A percentile compares a stretch with the other conserved stretches of the same genome.
These are phyloP conservation scores for Mareca penelope DNA, from an alignment of 2,797 vertebrate genomes.

Conservation along the genomic window DNA sequence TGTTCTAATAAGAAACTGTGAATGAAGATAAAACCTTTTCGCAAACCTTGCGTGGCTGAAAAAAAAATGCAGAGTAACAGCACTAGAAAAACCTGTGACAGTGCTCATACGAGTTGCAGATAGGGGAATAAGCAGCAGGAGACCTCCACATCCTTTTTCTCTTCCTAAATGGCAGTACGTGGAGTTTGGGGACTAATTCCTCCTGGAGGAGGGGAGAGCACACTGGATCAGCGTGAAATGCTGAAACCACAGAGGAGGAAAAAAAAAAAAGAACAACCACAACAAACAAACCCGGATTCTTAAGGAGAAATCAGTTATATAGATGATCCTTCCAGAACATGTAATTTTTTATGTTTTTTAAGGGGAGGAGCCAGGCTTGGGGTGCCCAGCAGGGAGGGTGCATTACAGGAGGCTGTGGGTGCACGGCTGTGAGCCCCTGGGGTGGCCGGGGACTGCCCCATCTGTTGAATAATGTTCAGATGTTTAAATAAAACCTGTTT, in stretches of 20 bases:
- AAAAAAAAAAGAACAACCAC: neutral
- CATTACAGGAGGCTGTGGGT: too few relatives aligned
- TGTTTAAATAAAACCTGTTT: neutral
- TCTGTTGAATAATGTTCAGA: neutral
- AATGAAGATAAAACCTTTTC: constrained; percentile 43
- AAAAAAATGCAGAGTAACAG: neutral
- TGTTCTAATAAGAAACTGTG: constrained; percentile 12
- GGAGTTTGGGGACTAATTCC: neutral
- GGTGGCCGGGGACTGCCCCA: too few relatives aligned
- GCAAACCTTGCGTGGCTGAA: neutral
- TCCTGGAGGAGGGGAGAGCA: neutral
- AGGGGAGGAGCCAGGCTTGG: constrained; percentile 7
- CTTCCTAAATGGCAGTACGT: neutral
- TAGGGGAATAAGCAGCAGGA: accelerated
- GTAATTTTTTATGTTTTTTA: neutral
- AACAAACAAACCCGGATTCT: neutral
- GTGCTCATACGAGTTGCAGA: accelerated
- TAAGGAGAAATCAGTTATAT: neutral
- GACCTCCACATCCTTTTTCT: accelerated
- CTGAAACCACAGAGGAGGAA: neutral
- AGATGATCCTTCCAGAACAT: constrained; percentile 29
- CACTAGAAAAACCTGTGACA: neutral
- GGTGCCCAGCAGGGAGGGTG: neutral
- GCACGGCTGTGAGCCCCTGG: too few relatives aligned
- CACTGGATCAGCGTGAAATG: neutral